Evolutionary conservation across 2,888 invertebrate genomes (phyloP).

Genomic region (Celastrina argiolus): DNA sequence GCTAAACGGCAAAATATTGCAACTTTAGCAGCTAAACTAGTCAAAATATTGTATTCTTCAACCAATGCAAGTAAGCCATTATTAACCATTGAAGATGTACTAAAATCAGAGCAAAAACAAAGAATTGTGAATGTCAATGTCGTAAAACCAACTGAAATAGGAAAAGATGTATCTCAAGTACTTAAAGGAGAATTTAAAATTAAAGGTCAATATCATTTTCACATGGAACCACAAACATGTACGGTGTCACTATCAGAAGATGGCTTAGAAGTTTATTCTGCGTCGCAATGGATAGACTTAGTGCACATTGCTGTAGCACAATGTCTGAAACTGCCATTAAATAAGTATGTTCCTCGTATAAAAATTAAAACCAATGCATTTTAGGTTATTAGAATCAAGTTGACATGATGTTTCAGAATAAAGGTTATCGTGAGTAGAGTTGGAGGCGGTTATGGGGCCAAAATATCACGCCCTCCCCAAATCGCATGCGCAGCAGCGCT

Average conservation of each 20-base stretch:
- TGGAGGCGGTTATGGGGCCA: slow-evolving; percentile 81
- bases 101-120: slow-evolving; percentile 51
- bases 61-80: slow-evolving; percentile 52
- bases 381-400: not conserved
- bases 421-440: slow-evolving; percentile 80
- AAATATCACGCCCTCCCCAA: slow-evolving; percentile 77
- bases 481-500: slow-evolving; percentile 80
- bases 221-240: slow-evolving; percentile 85
- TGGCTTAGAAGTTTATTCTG: slow-evolving; percentile 81
- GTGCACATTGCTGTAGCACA: slow-evolving; percentile 76
- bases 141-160: slow-evolving; percentile 54
- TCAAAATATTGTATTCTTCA: slow-evolving; percentile 67
- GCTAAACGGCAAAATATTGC: slow-evolving; percentile 77
- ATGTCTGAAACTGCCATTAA: slow-evolving; percentile 74
- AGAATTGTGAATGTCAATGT: slow-evolving; percentile 46
- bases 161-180: slow-evolving; percentile 56
- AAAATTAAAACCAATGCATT: not conserved
- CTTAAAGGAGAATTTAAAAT: slow-evolving; percentile 77
- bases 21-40: slow-evolving; percentile 71
- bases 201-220: slow-evolving; percentile 84
- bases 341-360: slow-evolving; percentile 57
- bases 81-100: slow-evolving; percentile 53
- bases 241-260: slow-evolving; percentile 83
- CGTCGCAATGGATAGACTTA: slow-evolving; percentile 82
- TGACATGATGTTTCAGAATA: slow-evolving; percentile 59